phyloP scores from a whole-genome alignment of 2,888 invertebrate genomes.

The Crioceris asparagi region DNA sequence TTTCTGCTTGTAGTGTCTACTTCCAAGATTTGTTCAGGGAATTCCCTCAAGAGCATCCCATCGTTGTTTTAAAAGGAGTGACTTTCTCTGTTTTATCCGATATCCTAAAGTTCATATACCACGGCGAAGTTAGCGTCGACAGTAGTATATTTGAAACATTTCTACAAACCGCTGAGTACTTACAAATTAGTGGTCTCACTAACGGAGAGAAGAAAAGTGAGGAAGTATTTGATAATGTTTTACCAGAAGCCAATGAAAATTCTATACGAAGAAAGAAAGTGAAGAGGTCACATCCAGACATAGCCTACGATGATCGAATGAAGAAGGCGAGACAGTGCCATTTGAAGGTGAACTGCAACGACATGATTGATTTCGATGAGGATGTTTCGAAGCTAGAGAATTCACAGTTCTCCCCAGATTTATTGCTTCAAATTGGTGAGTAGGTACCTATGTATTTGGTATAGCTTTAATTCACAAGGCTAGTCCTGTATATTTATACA shows the following conservation, averaged over 20 bases:
- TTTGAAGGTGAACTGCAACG: too few species aligned
- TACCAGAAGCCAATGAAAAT: not conserved
- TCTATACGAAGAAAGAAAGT: not conserved
- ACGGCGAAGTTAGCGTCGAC: constrained; percentile 58
- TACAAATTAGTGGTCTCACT: constrained; percentile 55
- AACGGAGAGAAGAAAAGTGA: constrained; percentile 4
- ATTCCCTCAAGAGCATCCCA: constrained; percentile 58
- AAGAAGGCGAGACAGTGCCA: not conserved
- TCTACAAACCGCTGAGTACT: constrained; percentile 50
- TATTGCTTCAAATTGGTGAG: constrained; percentile 11
- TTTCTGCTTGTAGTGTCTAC: constrained; percentile 76
- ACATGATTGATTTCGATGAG: too few species aligned
- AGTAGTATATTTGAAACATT: constrained; percentile 52
- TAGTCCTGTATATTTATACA: constrained; percentile 1
- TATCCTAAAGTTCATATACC: constrained; percentile 56
- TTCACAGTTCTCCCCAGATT: constrained; percentile 9
- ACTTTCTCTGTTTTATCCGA: constrained; percentile 52
- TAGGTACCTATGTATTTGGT: too few species aligned
- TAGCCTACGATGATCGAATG: not conserved
- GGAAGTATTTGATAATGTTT: not conserved
- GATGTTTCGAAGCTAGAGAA: too few species aligned
- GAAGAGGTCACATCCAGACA: not conserved
- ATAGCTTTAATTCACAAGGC: too few species aligned
- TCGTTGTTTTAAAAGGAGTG: constrained; percentile 57
- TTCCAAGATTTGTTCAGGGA: constrained; percentile 47